Base-by-base conservation (phyloP, 2,113 vertebrate species). In the Labrus mixtus region DNA sequence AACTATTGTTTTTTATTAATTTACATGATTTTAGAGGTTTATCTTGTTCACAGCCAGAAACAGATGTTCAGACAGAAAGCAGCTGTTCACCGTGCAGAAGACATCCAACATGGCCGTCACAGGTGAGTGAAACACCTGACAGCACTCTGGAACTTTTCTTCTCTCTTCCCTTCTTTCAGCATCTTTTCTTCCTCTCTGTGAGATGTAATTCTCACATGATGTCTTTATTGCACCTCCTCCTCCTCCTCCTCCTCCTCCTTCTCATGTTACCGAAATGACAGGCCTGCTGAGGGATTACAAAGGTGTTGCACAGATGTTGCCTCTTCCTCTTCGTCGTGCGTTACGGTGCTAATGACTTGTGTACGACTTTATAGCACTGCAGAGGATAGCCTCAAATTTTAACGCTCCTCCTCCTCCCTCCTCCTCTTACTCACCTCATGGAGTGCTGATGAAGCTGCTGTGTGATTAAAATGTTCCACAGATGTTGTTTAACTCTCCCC, bases 261-360 rank as follows among this genome's bases (percentile, higher is more conserved):
- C 66, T 8, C 58, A 3, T 19, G n/a, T 72, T 17, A 29, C 12
- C 10, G 29, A 36, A 12, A 64, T 60, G 17, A 62, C 19, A 22
- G 16, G 3, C 23, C 39, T 75, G 71, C 68, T 69, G 82, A 59
- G 73, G 59, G 65, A 82, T 68, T 5, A 56, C 4, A 25, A 60
- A 56, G 63, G 33, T 60, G 65, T 63, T 45, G 39, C 22, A 19
- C 78, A 86, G 84, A 84, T 84, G 81, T 78, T 78, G 15, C 65
- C 20, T 68, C 59, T 15, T 83, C 77, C 69, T 86, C 73, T 60
- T 78, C 82, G 22, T 83, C 46, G 2, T 36, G 55, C 59, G 61
- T 75, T 37, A 8, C 13, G 46, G 66, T 25, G n/a, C 15, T 73
- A 72, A 78, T 73, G 73, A 73, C 56, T 45, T 25, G 7, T 15